Percentiles rank a stretch among this genome's conserved stretches.
Conservation (phyloP, 1,140 invertebrate genomes). For the Mycetomoellerius zeteki region DNA sequence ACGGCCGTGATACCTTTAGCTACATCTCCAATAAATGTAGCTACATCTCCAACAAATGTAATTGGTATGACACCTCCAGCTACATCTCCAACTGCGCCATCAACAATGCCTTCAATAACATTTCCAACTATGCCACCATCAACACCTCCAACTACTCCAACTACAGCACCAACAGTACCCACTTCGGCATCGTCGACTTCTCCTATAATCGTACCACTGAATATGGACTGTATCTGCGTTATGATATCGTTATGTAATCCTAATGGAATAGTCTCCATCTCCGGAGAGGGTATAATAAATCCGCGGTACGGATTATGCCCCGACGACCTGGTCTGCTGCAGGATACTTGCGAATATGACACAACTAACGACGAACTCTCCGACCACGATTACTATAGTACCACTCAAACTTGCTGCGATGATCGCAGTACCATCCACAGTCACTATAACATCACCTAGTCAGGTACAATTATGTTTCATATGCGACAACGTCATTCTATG, state of each 20-base stretch:
- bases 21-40: conserved; percentile 11
- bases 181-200: not conserved
- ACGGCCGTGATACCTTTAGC: not conserved
- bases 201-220: not conserved
- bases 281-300: conserved; percentile 78
- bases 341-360: conserved; percentile 30
- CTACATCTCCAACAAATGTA: conserved; percentile 41
- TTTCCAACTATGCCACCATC: conserved; percentile 52
- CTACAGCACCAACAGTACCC: conserved; percentile 31
- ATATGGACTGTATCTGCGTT: conserved; percentile 85
- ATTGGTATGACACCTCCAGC: conserved; percentile 25
- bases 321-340: conserved; percentile 71
- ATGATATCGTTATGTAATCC: conserved; percentile 85
- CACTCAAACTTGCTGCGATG: not conserved
- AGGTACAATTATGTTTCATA: conserved; percentile 18
- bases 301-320: conserved; percentile 75
- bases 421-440: not conserved
- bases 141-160: conserved; percentile 5
- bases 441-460: not conserved
- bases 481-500: conserved; percentile 63
- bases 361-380: conserved; percentile 4
- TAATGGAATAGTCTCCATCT: conserved; percentile 79
- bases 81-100: conserved; percentile 48
- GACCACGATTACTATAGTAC: not conserved
- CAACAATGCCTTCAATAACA: conserved; percentile 40